These are phyloP conservation scores for Melanostoma scalare DNA, from an alignment of 2,888 invertebrate species.

Conservation along the genomic window DNA sequence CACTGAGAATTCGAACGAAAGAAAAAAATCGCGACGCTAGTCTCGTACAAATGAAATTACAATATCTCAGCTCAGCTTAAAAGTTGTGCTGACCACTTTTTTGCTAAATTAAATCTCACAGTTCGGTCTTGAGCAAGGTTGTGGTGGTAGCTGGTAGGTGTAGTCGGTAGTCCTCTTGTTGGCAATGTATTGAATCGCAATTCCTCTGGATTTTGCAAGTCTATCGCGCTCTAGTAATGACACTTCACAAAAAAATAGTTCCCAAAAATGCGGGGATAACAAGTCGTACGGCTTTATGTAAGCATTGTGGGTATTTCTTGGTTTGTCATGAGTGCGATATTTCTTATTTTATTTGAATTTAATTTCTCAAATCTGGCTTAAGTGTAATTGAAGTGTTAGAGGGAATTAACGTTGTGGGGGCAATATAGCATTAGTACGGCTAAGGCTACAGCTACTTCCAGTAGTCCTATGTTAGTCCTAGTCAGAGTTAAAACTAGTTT, in stretches of 20 bases:
- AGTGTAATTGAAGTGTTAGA: slow-evolving; percentile 39
- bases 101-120: slow-evolving; percentile 50
- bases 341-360: slow-evolving; percentile 48
- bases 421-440: slow-evolving; percentile 39
- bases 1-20: not conserved
- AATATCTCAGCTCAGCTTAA: slow-evolving; percentile 50
- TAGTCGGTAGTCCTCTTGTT: not conserved
- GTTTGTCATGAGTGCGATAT: slow-evolving; percentile 54
- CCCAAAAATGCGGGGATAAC: slow-evolving; percentile 39
- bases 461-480: not conserved
- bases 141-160: not conserved
- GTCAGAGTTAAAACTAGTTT: slow-evolving; percentile 56
- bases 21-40: slow-evolving; percentile 43
- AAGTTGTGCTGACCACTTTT: slow-evolving; percentile 59
- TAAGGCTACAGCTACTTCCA: slow-evolving; percentile 17
- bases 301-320: slow-evolving; percentile 21
- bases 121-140: slow-evolving; percentile 3
- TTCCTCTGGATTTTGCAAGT: slow-evolving; percentile 42
- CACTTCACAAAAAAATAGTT: slow-evolving; percentile 30
- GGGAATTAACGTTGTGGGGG: slow-evolving; percentile 11
- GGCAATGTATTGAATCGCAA: slow-evolving; percentile 13
- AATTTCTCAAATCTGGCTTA: slow-evolving; percentile 52
- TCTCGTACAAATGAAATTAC: slow-evolving; percentile 65
- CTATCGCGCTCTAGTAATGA: slow-evolving; percentile 32
- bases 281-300: slow-evolving; percentile 62